A percentile compares a stretch with the other conserved stretches of the same genome.
These are phyloP conservation scores for Trilocha varians DNA, from an alignment of 2,888 invertebrate species.

Conservation along the genomic window DNA sequence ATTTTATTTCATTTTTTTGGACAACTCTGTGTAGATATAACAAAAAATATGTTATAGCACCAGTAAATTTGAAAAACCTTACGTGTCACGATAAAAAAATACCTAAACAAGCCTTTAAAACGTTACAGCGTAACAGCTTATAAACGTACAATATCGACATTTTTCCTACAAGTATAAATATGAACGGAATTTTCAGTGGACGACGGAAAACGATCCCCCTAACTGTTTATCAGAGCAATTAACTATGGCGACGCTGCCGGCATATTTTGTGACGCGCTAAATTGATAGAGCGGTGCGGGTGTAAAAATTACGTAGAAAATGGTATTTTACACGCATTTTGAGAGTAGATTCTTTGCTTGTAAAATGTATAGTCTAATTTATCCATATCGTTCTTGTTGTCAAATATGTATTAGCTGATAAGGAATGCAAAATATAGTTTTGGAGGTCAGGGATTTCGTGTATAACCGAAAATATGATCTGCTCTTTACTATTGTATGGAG, in stretches of 20 bases:
- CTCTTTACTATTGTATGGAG: no score
- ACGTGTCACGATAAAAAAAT: background rate
- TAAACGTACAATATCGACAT: background rate
- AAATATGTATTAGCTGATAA: no score
- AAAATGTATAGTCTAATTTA: no score
- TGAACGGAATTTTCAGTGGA: conserved; percentile 15
- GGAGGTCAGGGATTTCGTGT: no score
- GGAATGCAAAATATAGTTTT: no score
- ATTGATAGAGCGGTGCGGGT: conserved; percentile 12
- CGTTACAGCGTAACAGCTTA: background rate
- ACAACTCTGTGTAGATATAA: no score
- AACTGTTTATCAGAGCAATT: conserved; percentile 45
- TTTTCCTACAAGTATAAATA: conserved; percentile 4
- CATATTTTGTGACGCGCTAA: conserved; percentile 23
- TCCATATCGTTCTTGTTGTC: no score
- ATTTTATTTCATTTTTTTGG: no score
- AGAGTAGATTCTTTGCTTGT: background rate
- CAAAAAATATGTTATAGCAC: no score
- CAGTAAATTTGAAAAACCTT: no score
- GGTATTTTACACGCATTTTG: background rate
- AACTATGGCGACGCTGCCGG: conserved; percentile 27
- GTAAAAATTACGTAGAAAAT: conserved; percentile 9
- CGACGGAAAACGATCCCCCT: conserved; percentile 27
- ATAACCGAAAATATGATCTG: no score
- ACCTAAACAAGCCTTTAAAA: background rate